Evolutionary conservation across 2,888 invertebrate species (phyloP), one percentile per base, ranked within the genome.

Genomic region (Latrodectus elegans): DNA sequence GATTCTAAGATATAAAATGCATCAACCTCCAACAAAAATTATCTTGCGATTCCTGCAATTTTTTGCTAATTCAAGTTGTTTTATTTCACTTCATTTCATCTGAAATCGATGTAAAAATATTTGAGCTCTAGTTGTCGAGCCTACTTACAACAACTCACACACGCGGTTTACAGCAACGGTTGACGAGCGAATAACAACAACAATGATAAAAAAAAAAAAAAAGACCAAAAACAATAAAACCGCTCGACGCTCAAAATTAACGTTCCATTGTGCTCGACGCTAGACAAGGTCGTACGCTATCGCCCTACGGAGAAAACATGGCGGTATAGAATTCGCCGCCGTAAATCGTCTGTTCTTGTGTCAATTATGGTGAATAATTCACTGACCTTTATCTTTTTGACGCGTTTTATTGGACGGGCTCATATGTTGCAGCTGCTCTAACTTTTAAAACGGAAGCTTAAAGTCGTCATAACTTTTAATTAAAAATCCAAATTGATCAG

Each of bases 201-300:
- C 60, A 15, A 15, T 60, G 51, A 52, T 70, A 68, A 70, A 52
- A 68, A 55, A 22, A 68, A 70, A 52, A 68, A 55, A 22, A 22
- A 22, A 22, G 22, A 22, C 22, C 55, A 55, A 55, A 14, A 55
- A 55, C 15, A 71, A 72, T 1, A 60, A 49, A 17, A 26, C 60
- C 17, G 53, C 70, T 70, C 71, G 64, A 51, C 71, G 14, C 55
- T n/a, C 60, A 82, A 82, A 74, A 82, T 82, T 82, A 74, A 82
- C 82, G 82, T 72, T 65, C 82, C 55, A 82, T 82, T 82, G 82
- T 82, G 82, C 55, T 75, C n/a, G 52, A 17, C 74, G 67, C 26
- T 26, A 15, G 17, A 82, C 82, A 82, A 82, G 82, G 82, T 73
- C 70, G 49, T 70, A 70, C 49, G 26, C 49, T 22, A 15, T 22